These are phyloP conservation scores for Nemoura dubitans DNA, from an alignment of 2,888 invertebrate genomes.

Conservation along the genomic window DNA sequence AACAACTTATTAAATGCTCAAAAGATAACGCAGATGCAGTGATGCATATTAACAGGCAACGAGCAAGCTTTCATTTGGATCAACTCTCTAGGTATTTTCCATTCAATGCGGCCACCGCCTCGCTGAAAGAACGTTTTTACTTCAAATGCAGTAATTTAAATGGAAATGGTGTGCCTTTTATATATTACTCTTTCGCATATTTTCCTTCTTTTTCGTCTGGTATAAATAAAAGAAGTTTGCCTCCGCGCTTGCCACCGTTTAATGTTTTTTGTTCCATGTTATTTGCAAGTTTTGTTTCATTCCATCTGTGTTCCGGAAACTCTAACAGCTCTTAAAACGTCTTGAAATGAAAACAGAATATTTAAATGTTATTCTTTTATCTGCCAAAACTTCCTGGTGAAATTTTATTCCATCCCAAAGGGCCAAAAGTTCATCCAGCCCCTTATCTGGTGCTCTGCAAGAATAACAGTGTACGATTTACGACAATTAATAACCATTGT, in stretches of 20 bases:
- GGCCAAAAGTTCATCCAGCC: slow-evolving; percentile 1
- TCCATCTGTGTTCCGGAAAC: slow-evolving; percentile 37
- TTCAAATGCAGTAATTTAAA: slow-evolving; percentile 49
- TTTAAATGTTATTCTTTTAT: slow-evolving; percentile 39
- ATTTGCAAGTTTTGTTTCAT: slow-evolving; percentile 37
- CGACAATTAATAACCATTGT: not conserved
- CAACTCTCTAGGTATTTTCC: not conserved
- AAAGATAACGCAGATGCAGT: not conserved
- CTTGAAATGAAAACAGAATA: slow-evolving; percentile 45
- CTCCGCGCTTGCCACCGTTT: slow-evolving; percentile 20
- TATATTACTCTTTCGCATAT: slow-evolving; percentile 22
- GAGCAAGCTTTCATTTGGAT: not conserved
- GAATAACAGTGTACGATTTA: not conserved
- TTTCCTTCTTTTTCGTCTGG: slow-evolving; percentile 24
- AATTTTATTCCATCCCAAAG: not conserved
- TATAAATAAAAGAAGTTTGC: slow-evolving; percentile 39
- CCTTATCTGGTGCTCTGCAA: not conserved
- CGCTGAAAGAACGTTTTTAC: not conserved
- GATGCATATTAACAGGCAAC: not conserved
- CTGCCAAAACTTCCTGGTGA: slow-evolving; percentile 31
- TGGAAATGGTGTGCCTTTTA: slow-evolving; percentile 44
- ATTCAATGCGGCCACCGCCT: not conserved
- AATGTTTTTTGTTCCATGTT: slow-evolving; percentile 30
- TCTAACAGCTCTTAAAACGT: slow-evolving; percentile 38
- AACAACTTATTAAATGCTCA: not conserved